Evolutionary conservation across 2,888 invertebrate genomes (phyloP), one percentile per base, ranked within the genome.

Genomic region (Ormyrus nitidulus): DNA sequence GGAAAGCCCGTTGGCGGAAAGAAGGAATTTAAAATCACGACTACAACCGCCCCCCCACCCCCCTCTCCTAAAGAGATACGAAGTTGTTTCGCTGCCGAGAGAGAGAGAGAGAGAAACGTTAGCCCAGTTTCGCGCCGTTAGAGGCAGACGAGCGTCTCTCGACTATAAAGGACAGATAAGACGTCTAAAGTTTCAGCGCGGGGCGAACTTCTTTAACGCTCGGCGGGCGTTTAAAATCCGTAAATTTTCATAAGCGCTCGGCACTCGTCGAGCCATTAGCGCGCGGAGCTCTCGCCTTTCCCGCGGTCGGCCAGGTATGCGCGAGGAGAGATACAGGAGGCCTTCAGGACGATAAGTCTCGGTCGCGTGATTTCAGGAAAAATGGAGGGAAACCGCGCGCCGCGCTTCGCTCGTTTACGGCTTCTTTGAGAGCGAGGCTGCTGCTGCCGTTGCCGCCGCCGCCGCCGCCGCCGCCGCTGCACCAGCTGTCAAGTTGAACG

Each of bases 151-250:
- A 59, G 13, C 82, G 82, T 81, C 86, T 80, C 83, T 86, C 84
- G 84, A 84, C 85, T 84, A 85, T 87, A 86, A 87, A 87, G 80
- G 73, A n/a, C 56, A 84, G 87, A 86, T 86, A 86, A 86, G 85
- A 69, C n/a, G 46, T 59, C 58, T 49, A 73, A 86, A 83, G 84
- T 86, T 85, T 82, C 81, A 11, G 69, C 82, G 51, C 54, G 48
- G 62, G 61, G 53, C 65, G 75, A 83, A 83, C 84, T 85, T 86
- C 83, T 86, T 85, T 83, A 83, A 86, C 82, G 77, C 71, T 80
- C 81, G 13, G 48, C 72, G 49, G 51, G 65, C 85, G 85, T 86
- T 86, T 87, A 85, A 85, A 86, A 87, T 85, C 84, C 85, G 85
- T 87, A 87, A 87, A 87, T 87, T 87, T 86, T 85, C 84, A 84